These are phyloP conservation scores for Malthinus seriepunctatus DNA, from an alignment of 2,888 invertebrate species.

Conservation along the genomic window DNA sequence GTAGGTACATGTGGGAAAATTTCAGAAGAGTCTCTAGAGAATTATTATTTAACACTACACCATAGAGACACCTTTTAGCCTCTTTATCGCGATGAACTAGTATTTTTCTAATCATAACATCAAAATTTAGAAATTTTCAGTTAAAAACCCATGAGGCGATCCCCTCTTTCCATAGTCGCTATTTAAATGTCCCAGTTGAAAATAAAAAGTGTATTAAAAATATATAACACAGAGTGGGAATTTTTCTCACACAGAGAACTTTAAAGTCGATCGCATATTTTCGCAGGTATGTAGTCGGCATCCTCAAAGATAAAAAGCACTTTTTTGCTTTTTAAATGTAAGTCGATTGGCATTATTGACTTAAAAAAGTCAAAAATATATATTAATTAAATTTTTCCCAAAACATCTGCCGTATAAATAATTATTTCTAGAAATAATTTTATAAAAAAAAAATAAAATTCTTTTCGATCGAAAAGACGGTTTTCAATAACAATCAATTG, in stretches of 20 bases:
- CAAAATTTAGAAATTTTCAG: too few species aligned
- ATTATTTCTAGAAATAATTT: not conserved
- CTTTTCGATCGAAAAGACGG: not conserved
- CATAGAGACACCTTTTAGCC: too few species aligned
- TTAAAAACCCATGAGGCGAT: too few species aligned
- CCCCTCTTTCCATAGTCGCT: too few species aligned
- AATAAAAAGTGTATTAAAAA: conserved; percentile 12
- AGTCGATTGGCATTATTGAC: conserved; percentile 45
- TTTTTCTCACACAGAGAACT: conserved; percentile 29
- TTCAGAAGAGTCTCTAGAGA: too few species aligned
- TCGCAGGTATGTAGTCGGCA: conserved; percentile 34
- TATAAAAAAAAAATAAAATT: not conserved
- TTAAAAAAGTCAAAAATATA: not conserved
- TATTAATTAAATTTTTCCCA: conserved; percentile 4
- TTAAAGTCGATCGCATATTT: conserved; percentile 41
- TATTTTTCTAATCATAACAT: too few species aligned
- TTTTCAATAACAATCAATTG: conserved; percentile 4
- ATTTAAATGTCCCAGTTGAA: not conserved
- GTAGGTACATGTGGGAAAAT: too few species aligned
- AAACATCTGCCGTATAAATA: not conserved
- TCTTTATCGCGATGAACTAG: too few species aligned
- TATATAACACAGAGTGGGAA: conserved; percentile 38
- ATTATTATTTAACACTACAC: too few species aligned
- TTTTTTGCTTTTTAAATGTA: conserved; percentile 37
- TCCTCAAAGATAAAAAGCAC: conserved; percentile 37